A percentile compares a stretch with the other conserved stretches of the same genome.
Conservation (phyloP, 2,797 vertebrate genomes). For the Hippocampus kuda region DNA sequence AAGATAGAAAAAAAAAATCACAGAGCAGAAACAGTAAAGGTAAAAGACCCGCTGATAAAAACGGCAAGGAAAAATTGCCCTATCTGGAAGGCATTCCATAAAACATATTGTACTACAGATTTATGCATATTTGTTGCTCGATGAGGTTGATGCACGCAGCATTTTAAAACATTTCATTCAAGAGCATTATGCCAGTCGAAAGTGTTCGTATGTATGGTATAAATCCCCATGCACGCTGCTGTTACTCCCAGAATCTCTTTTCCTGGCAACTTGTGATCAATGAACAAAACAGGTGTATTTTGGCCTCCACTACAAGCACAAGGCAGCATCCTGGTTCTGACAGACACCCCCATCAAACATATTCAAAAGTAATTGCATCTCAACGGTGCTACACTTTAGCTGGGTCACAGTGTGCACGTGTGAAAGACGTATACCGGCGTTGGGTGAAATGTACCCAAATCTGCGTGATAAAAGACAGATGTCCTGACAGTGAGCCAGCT, state of each 20-base stretch:
- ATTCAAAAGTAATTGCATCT: slow-evolving; percentile 8
- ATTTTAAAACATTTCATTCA: neutral
- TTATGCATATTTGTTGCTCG: neutral
- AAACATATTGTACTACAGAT: neutral
- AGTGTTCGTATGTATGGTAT: neutral
- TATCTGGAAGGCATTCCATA: neutral
- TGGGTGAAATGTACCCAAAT: slow-evolving; percentile 53
- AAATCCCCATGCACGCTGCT: neutral
- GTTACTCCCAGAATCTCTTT: neutral
- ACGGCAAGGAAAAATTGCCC: neutral
- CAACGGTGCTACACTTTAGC: neutral
- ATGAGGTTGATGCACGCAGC: neutral
- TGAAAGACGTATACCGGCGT: slow-evolving; percentile 13
- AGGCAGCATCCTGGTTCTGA: neutral
- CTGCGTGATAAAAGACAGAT: slow-evolving; percentile 59
- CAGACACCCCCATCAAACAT: neutral
- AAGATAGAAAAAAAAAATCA: neutral
- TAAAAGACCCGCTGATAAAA: neutral
- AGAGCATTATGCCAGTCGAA: neutral
- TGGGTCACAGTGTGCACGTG: slow-evolving; percentile 6
- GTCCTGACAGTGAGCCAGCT: slow-evolving; percentile 36
- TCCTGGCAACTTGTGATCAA: neutral
- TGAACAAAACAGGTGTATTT: neutral
- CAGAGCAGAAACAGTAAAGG: neutral
- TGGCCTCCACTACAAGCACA: neutral